Base-by-base conservation (phyloP, 2,797 vertebrate genomes). In the Meda fulgida region DNA sequence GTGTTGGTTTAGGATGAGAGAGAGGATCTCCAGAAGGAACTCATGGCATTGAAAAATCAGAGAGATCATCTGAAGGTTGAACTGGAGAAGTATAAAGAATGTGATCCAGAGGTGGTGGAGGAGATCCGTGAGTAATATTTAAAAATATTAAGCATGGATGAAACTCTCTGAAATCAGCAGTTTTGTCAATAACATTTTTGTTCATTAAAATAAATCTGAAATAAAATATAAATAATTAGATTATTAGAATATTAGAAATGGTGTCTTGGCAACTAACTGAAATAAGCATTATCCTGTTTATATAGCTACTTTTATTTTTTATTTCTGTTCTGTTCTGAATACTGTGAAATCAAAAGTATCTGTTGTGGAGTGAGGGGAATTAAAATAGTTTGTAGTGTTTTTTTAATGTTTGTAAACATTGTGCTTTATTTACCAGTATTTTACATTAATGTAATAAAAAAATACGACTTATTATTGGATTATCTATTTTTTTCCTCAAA, bases 71-170 rank as follows among this genome's bases (percentile, higher is more conserved):
- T 97, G n/a, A 93, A 94, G 89, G 88, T 94, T 8, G 96, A 99
- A 89, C 58, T 99, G 91, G 97, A 98, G 81, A 97, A 97, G 91
- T 97, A 98, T 92, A 94, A 92, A 90, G 97, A 98, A 86, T 99
- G 97, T 92, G 97, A 99, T 92, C 98, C 98, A 2, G 96, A 97
- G 19, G 95, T 99, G 1, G 78, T 99, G 10, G 94, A 97, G 90
- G 96, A 98, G 90, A 97, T 97, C 80, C 96, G 98, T 99, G 94
- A 98, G 98, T 98, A 89, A 80, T 65, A 80, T 26, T 81, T 60
- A 8, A 14, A 26, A 51, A 34, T 21, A 23, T 78, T 36, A n/a
- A 51, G 40, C 14, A 51, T 75, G 55, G 38, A 71, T 48, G 48
- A 72, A 60, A 23, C 16, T 71, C 7, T 71, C 4, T 18, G 10